A percentile compares a stretch with the other conserved stretches of the same genome.
Conservation (phyloP, 1,140 invertebrate species). For the Paracyclopina nana region DNA sequence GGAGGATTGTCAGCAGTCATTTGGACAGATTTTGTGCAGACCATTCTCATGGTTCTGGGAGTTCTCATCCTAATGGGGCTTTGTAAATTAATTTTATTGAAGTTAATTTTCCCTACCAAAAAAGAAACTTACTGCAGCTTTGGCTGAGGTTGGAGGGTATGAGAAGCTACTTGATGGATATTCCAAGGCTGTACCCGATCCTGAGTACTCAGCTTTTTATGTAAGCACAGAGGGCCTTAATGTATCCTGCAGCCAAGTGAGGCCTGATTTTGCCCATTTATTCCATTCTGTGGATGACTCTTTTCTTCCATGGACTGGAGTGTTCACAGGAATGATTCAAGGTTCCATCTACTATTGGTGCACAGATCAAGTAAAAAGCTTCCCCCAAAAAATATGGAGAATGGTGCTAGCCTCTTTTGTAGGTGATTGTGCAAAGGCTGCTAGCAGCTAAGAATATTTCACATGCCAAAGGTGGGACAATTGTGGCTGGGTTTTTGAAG, state of each 20-base stretch:
- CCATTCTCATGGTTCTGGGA: slow-evolving; percentile 36
- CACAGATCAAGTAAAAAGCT: slow-evolving; percentile 37
- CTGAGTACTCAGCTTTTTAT: neutral
- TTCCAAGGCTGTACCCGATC: slow-evolving; percentile 21
- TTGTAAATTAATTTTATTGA: slow-evolving; percentile 24
- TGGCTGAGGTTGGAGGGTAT: slow-evolving; percentile 31
- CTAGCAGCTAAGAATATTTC: slow-evolving; percentile 34
- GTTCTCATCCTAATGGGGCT: slow-evolving; percentile 33
- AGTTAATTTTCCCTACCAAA: neutral
- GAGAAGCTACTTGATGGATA: slow-evolving; percentile 25
- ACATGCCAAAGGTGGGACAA: slow-evolving; percentile 34
- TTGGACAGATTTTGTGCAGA: slow-evolving; percentile 38
- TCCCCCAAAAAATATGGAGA: too few relatives aligned
- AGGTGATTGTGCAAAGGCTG: slow-evolving; percentile 35
- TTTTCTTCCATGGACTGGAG: slow-evolving; percentile 33
- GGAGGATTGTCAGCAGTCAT: slow-evolving; percentile 36
- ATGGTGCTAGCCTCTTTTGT: too few relatives aligned
- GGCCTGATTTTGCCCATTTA: too few relatives aligned
- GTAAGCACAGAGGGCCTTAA: slow-evolving; percentile 20
- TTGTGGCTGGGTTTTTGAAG: slow-evolving; percentile 35
- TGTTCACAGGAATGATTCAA: slow-evolving; percentile 30
- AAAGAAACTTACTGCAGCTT: slow-evolving; percentile 28
- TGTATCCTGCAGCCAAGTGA: too few relatives aligned
- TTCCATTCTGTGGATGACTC: slow-evolving; percentile 23
- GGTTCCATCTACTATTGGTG: slow-evolving; percentile 37